phyloP scores from a whole-genome alignment of 2,888 invertebrate genomes.

The Pristionchus arcanus region DNA sequence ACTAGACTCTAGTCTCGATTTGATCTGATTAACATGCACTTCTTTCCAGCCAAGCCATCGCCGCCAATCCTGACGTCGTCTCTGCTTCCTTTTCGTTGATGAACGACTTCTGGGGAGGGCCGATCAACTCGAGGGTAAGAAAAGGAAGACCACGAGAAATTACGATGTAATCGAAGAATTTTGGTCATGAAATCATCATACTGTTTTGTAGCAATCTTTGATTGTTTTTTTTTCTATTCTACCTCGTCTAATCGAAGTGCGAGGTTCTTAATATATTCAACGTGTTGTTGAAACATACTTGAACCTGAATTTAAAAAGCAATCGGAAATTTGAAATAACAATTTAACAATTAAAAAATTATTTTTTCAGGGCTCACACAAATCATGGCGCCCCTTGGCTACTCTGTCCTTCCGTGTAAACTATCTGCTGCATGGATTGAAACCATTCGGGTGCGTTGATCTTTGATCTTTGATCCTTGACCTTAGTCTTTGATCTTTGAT shows the following conservation, averaged over 20 bases:
- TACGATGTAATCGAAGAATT: no score
- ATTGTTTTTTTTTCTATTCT: no score
- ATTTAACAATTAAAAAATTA: background rate
- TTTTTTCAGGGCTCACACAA: constrained; percentile 95
- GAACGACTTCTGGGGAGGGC: constrained; percentile 99
- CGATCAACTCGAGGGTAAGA: constrained; percentile 80
- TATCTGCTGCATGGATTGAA: constrained; percentile 84
- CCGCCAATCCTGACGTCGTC: constrained; percentile 93
- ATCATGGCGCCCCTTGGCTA: constrained; percentile 94
- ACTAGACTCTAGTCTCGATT: background rate
- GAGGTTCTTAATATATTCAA: no score
- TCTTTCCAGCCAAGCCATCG: constrained; percentile 91
- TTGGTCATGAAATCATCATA: no score
- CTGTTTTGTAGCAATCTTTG: no score
- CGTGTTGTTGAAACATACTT: no score
- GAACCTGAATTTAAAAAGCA: no score
- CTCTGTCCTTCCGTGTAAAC: constrained; percentile 91
- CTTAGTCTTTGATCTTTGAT: background rate
- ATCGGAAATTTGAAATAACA: no score
- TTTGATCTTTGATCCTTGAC: background rate
- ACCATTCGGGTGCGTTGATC: constrained; percentile 54
- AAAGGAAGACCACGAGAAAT: no score
- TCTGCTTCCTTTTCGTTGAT: constrained; percentile 86
- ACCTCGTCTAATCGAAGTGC: no score
- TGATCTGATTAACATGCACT: background rate